phyloP scores from a whole-genome alignment of 2,797 vertebrate species.

The Steatocranus sp. region DNA sequence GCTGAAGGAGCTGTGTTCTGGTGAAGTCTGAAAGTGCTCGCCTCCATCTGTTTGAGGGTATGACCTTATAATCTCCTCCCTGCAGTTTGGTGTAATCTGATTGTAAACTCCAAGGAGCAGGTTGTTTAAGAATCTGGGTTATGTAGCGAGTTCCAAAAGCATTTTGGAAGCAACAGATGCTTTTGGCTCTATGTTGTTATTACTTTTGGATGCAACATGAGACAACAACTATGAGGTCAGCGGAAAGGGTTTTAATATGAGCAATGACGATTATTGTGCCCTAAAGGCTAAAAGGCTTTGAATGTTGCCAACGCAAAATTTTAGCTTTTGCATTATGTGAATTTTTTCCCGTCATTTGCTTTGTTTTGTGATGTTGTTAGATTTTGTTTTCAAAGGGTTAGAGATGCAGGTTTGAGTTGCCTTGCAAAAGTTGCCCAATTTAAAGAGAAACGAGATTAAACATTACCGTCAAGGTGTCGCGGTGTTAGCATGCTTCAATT shows the following conservation, averaged over 20 bases:
- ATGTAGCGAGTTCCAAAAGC: conserved; percentile 2
- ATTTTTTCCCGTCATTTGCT: not conserved
- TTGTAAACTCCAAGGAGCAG: conserved; percentile 26
- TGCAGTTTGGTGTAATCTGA: conserved; percentile 49
- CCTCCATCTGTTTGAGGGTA: conserved; percentile 27
- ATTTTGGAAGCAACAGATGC: conserved; percentile 16
- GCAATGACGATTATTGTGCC: not conserved
- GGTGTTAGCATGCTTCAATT: not conserved
- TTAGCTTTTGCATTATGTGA: not conserved
- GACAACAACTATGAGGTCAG: not conserved
- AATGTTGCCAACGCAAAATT: not conserved
- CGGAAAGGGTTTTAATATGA: not conserved
- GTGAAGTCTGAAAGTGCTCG: not conserved
- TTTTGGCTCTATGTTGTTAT: conserved; percentile 20
- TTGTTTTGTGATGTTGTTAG: not conserved
- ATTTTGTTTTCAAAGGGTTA: not conserved
- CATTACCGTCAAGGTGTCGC: not conserved
- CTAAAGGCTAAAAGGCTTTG: not conserved
- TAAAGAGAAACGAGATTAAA: not conserved
- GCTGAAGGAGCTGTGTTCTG: not conserved
- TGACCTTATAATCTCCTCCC: conserved; percentile 33
- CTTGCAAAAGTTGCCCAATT: not conserved
- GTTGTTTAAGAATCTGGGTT: conserved; percentile 46
- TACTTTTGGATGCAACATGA: not conserved
- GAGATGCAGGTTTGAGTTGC: not conserved